phyloP scores from a whole-genome alignment of 2,797 vertebrate genomes.

The Anabacerthia variegaticeps region DNA sequence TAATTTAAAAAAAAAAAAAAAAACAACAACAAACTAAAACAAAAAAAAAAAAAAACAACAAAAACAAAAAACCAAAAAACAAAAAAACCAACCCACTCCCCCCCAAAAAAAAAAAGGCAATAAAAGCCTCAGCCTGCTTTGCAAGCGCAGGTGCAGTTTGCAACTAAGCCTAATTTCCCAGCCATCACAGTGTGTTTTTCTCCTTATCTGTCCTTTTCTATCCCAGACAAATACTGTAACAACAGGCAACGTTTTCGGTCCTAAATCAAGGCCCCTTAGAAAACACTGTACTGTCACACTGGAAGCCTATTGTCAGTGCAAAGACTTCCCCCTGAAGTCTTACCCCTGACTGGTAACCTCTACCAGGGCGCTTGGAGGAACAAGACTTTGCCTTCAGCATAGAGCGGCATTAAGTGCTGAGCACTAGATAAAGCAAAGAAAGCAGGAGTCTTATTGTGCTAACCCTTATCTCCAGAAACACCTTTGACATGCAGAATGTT shows the following conservation, averaged over 20 bases:
- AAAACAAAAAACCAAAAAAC: no score
- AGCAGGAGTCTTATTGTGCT: conserved; percentile 9
- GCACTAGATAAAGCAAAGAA: not conserved
- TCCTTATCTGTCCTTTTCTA: not conserved
- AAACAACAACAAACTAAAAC: no score
- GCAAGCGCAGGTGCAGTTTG: not conserved
- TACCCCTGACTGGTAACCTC: not conserved
- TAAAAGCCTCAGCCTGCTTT: not conserved
- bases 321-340: not conserved
- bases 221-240: not conserved
- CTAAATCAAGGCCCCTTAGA: not conserved
- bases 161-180: not conserved
- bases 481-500: conserved; percentile 54
- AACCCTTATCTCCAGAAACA: conserved; percentile 59
- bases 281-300: not conserved
- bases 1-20: not conserved
- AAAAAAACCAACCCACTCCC: no score
- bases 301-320: not conserved
- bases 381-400: conserved; percentile 15
- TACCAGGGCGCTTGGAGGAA: not conserved
- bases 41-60: no score
- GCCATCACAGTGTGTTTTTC: not conserved
- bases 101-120: fast-evolving
- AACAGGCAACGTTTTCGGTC: not conserved
- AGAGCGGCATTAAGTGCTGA: not conserved